Conservation (phyloP, 2,888 invertebrate species). For the Drosophila subquinaria region DNA sequence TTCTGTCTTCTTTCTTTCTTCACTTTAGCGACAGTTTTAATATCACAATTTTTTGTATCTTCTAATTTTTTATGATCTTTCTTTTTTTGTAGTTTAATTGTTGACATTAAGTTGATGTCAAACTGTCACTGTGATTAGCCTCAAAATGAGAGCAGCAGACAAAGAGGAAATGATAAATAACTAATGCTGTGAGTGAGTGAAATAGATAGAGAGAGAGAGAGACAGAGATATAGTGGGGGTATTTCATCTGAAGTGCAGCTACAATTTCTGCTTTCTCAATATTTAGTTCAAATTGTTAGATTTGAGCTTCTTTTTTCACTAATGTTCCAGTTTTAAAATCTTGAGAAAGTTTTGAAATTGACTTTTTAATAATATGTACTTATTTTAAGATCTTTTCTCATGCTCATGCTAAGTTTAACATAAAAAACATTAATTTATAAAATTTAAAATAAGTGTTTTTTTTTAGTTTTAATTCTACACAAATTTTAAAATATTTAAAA, state of each 20-base stretch:
- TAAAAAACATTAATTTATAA: too few species aligned
- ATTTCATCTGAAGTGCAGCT: neutral
- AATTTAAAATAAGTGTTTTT: too few species aligned
- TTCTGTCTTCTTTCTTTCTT: constrained; percentile 6
- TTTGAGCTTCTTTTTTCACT: constrained; percentile 18
- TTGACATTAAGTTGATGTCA: constrained; percentile 35
- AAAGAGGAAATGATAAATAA: neutral
- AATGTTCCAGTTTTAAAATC: constrained; percentile 2
- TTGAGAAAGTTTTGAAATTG: constrained; percentile 22
- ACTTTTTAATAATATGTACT: neutral
- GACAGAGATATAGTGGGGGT: neutral
- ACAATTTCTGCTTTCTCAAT: constrained; percentile 32
- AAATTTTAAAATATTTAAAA: too few species aligned
- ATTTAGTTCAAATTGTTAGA: constrained; percentile 16
- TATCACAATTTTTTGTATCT: constrained; percentile 3
- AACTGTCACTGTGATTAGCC: constrained; percentile 27
- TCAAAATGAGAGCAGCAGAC: constrained; percentile 12
- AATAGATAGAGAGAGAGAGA: neutral
- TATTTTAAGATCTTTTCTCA: neutral
- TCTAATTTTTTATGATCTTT: neutral
- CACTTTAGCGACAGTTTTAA: constrained; percentile 19
- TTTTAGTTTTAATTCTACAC: too few species aligned
- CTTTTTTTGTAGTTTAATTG: constrained; percentile 21
- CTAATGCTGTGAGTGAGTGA: neutral
- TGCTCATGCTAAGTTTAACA: constrained; percentile 1